A percentile compares a stretch with the other conserved stretches of the same genome.
Conservation (phyloP, 2,113 vertebrate species). For the Leiothrix lutea region DNA sequence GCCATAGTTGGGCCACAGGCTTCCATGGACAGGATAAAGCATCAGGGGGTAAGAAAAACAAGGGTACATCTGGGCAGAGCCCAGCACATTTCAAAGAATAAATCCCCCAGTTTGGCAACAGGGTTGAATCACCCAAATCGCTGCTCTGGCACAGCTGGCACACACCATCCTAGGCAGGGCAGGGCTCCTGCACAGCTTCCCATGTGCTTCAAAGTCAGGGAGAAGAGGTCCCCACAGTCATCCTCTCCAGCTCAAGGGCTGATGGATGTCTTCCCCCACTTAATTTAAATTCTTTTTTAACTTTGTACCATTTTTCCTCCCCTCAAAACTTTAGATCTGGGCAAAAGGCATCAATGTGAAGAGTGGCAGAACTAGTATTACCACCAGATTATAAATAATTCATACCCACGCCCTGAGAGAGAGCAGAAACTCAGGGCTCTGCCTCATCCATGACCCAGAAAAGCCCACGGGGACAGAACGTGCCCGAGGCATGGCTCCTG, state of each 20-base stretch:
- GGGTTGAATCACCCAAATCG: background rate
- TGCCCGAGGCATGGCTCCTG: background rate
- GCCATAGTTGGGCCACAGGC: background rate
- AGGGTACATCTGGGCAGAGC: background rate
- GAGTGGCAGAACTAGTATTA: constrained; percentile 13
- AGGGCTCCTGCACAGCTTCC: background rate
- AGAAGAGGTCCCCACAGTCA: background rate
- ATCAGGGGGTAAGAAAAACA: accelerated
- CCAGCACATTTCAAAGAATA: background rate
- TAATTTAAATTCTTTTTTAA: background rate
- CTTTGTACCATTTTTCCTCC: background rate
- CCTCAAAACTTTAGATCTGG: background rate
- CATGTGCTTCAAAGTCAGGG: background rate
- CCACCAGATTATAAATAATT: constrained; percentile 22
- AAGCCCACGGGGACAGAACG: background rate
- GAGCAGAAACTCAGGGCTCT: background rate
- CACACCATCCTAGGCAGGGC: background rate
- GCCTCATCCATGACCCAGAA: constrained; percentile 18
- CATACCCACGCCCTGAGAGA: background rate
- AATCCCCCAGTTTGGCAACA: background rate
- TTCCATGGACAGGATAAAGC: background rate
- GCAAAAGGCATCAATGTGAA: background rate
- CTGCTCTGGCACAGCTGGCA: accelerated
- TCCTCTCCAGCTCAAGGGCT: background rate
- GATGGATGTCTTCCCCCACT: background rate